A percentile compares a stretch with the other conserved stretches of the same genome.
Conservation (phyloP, 2,797 vertebrate genomes). For the Gallinago stenura region DNA sequence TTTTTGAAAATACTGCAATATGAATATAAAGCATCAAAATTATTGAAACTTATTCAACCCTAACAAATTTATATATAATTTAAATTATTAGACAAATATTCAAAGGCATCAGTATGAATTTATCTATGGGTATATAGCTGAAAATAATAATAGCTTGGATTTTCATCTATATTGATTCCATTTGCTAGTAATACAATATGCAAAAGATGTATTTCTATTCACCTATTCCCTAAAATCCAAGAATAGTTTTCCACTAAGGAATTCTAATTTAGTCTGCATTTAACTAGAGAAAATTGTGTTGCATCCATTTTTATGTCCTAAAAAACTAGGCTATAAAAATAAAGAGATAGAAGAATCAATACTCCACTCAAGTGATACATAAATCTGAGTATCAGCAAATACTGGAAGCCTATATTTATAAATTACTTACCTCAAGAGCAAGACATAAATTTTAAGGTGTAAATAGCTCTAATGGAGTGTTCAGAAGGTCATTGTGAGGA, state of each 20-base stretch:
- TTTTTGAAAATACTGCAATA: not conserved
- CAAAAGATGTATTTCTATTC: not conserved
- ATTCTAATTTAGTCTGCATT: not conserved
- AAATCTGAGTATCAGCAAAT: not conserved
- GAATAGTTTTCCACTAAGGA: not conserved
- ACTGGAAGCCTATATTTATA: not conserved
- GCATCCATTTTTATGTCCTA: not conserved
- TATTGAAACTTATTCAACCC: not conserved
- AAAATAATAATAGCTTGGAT: not conserved
- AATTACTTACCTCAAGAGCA: not conserved
- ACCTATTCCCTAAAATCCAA: not conserved
- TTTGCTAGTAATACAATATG: not conserved
- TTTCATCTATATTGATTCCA: not conserved
- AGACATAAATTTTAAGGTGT: not conserved
- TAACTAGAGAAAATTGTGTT: not conserved
- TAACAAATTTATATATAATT: not conserved
- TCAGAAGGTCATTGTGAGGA: not conserved
- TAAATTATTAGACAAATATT: not conserved
- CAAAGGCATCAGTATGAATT: not conserved
- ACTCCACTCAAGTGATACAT: conserved; percentile 15
- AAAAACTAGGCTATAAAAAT: not conserved
- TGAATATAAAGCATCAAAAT: not conserved
- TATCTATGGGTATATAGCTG: not conserved
- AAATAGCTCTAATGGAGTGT: not conserved
- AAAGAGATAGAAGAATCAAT: conserved; percentile 28